phyloP scores from a whole-genome alignment of 2,113 vertebrate species.

The Stomatorhinus ivindoensis region DNA sequence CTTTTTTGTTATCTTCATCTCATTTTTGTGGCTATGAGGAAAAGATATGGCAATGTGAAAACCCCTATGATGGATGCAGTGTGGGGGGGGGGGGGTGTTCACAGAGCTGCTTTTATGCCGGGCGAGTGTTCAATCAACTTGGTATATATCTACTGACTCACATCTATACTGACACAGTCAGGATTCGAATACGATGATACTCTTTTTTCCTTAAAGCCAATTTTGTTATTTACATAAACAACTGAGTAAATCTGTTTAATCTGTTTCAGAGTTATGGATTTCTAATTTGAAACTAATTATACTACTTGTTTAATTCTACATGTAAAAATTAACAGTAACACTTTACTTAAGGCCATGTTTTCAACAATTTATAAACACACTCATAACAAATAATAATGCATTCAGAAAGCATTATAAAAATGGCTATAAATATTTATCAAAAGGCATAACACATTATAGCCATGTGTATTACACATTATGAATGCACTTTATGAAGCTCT shows the following conservation, averaged over 20 bases:
- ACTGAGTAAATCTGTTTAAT: neutral
- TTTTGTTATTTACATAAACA: neutral
- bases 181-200: neutral
- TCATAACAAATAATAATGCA: too few species aligned
- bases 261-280: neutral
- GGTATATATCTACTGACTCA: neutral
- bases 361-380: too few species aligned
- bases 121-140: slow-evolving; percentile 9
- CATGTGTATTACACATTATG: too few species aligned
- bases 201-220: neutral
- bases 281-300: neutral
- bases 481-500: too few species aligned
- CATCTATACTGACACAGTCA: neutral
- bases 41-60: slow-evolving; percentile 21
- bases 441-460: too few species aligned
- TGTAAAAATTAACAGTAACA: neutral
- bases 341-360: too few species aligned
- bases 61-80: slow-evolving; percentile 22
- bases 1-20: slow-evolving; percentile 8
- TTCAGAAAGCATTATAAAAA: too few species aligned
- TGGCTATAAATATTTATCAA: too few species aligned
- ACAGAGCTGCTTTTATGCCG: slow-evolving; percentile 25
- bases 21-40: slow-evolving; percentile 13
- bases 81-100: neutral
- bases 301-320: neutral